Evolutionary conservation across 2,888 invertebrate species (phyloP), one percentile per base, ranked within the genome.

Genomic region (Cryptocephalus primarius): DNA sequence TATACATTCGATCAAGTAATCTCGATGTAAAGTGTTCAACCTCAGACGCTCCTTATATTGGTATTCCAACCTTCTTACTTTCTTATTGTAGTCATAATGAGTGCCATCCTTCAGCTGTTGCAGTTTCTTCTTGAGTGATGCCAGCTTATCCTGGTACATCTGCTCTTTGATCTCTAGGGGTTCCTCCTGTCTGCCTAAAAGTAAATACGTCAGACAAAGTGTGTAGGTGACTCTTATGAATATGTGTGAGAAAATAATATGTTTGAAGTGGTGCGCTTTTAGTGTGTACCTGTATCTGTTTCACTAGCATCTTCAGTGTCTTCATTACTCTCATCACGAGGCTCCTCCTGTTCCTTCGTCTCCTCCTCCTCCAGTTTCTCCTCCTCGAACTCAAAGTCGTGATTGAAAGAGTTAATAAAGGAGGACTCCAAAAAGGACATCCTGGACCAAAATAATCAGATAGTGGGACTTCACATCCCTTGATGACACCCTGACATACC

Each of bases 231-330:
- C 40, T 10, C 9, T n/a, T n/a, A 22, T 22, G 6, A 22, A 6
- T 22, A 22, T 4, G 22, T 4, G 6, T 22, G 6, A 22, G 22
- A 22, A 22, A 22, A 22, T 22, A 2, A 22, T 4, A 22, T 22
- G 22, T 22, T 22, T 22, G 22, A 22, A 22, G 6, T 22, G 22
- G 22, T 2, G 22, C 6, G 22, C 22, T 22, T 36, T 6, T 36
- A 36, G 6, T 36, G 12, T 38, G 9, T 44, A 38, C 87, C 84
- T 71, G 85, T 81, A 59, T 94, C 94, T n/a, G 91, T 89, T 71
- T 95, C 95, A 70, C 93, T 93, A 0, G 94, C 94, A 74, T 95
- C 95, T 71, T 94, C 95, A 0, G 95, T 95, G 67, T 94, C 94
- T 75, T 77, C 75, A 68, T 79, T 77, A 48, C 72, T 75, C 56